Base-by-base conservation (phyloP, 2,888 invertebrate species). In the Metellina segmentata region DNA sequence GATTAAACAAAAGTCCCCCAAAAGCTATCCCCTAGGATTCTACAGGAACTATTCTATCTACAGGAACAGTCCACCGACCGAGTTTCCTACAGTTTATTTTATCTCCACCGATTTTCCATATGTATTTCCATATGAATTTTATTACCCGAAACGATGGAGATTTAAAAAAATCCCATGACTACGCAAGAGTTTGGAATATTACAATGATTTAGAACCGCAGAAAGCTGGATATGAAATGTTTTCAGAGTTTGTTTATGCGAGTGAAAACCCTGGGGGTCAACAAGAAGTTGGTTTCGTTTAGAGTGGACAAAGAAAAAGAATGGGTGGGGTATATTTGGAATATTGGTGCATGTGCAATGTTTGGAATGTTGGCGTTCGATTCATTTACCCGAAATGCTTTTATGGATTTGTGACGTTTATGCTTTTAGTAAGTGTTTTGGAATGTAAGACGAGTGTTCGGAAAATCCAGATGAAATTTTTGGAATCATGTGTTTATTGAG, bases 41-140 rank as follows among this genome's bases (percentile, higher is more conserved):
- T n/a, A n/a, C n/a, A n/a, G n/a, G n/a, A n/a, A n/a, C n/a, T n/a
- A n/a, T n/a, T n/a, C n/a, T n/a, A n/a, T n/a, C 13, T 4, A 51
- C 13, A 7, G 74, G 34, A 9, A 8, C 9, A 51, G 19, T 51
- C n/a, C 77, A 77, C n/a, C n/a, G n/a, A 13, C n/a, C 11, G n/a
- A n/a, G 51, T 7, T 77, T n/a, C 51, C 9, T 77, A 9, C n/a
- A 19, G 51, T 16, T 77, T 77, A 51, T 77, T 77, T 19, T 49
- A 71, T n/a, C 48, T 19, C 34, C 13, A 0, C 34, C 8, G 48
- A 75, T 13, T 79, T 61, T 6, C 5, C 9, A 20, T 19, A 53
- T 79, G 20, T 61, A 79, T 79, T 79, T 79, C 53, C 79, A 79
- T 53, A 53, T 8, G 53, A 11, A 53, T 20, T 53, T 53, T 79